Evolutionary conservation across 92 coral and sea anemone species (phyloP), one percentile per base, ranked within the genome.

Genomic region (Porites cylindrica): DNA sequence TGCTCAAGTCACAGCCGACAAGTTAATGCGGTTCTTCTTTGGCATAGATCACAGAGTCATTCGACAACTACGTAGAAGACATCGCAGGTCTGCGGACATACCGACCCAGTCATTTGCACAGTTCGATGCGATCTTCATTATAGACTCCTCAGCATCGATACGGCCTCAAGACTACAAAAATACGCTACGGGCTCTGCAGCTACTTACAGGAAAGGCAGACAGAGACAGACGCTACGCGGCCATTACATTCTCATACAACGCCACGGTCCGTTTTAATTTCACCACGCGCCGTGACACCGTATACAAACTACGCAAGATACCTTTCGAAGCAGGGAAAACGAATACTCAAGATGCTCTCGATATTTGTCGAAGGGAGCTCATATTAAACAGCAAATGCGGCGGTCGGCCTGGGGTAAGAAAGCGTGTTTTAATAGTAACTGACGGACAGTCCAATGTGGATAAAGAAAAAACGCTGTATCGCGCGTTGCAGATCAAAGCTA

Each of bases 361-460:
- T 7, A 24, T 70, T 18, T 94, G 96, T 75, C 95, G 90, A 7
- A 51, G 43, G 3, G 72, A 88, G 17, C 81, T 93, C 9, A 88
- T 83, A 21, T 76, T 82, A 6, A 90, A 82, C 1, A 76, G 47
- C 63, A 75, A 77, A 20, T 16, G 73, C 11, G 98, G 98, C 21
- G 70, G 76, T n/a, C 92, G 98, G 63, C 59, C 92, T 7, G 76
- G 84, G 1, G 84, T 85, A 50, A 90, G 85, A 80, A 96, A 94
- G 77, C 80, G 97, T 3, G 80, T 92, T 5, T 89, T 96, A 10
- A 84, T 96, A 10, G 86, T 94, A 69, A 96, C 98, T 0, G 98
- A 96, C 63, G 98, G 97, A 56, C 98, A 96, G 80, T 96, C 98
- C 1, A 96, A 96, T 19, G 79, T 90, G 13, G 29, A 92, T 12